Evolutionary conservation across 2,888 invertebrate genomes (phyloP).

Genomic region (Lepidocyrtinus sp.): DNA sequence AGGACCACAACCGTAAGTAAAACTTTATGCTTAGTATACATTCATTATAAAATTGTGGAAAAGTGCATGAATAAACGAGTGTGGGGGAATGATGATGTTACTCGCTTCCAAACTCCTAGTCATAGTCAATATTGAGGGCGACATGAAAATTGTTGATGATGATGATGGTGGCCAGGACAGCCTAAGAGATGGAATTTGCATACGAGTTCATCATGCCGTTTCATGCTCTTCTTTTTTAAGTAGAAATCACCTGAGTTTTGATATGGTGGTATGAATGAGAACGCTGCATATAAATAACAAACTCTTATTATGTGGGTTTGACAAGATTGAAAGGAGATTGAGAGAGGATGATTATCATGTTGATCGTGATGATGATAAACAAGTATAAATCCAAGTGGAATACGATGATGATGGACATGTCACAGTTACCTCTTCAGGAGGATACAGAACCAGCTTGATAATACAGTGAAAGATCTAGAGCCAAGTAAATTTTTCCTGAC

Average conservation of each 20-base stretch:
- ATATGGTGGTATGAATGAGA: neutral
- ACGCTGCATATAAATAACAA: neutral
- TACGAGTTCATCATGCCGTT: neutral
- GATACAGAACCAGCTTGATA: neutral
- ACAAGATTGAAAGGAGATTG: slow-evolving; percentile 21
- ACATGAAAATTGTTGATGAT: neutral
- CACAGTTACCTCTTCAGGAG: neutral
- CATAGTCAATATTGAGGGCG: neutral
- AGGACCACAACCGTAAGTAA: too few relatives aligned
- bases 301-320: slow-evolving; percentile 7
- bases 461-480: slow-evolving; percentile 1
- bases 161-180: neutral
- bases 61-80: neutral
- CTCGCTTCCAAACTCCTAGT: neutral
- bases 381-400: slow-evolving; percentile 13
- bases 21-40: too few relatives aligned
- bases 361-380: slow-evolving; percentile 18
- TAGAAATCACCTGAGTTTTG: slow-evolving; percentile 1
- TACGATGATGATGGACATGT: slow-evolving; percentile 14
- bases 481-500: neutral
- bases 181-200: neutral
- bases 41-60: neutral
- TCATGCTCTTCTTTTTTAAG: neutral
- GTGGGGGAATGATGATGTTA: neutral
- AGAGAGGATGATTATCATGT: slow-evolving; percentile 20